Conservation (phyloP, 2,797 vertebrate genomes). For the Danio aesculapii region DNA sequence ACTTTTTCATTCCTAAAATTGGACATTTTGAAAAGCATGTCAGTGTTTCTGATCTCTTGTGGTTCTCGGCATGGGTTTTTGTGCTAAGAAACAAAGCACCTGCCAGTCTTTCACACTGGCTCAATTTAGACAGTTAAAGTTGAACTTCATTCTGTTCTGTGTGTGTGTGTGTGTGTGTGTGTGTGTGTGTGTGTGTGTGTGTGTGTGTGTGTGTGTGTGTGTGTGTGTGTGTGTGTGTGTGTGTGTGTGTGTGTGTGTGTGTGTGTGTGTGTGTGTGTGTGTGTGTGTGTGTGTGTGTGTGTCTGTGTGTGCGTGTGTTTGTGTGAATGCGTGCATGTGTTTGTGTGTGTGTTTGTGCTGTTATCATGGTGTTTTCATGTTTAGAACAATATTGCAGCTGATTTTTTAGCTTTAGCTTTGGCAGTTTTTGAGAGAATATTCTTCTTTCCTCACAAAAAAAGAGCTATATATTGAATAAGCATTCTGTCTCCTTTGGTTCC, state of each 20-base stretch:
- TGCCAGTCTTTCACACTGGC: neutral
- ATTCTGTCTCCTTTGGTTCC: slow-evolving; percentile 51
- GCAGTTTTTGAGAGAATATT: neutral
- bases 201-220: neutral
- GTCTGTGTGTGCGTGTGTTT: neutral
- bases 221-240: neutral
- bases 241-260: neutral
- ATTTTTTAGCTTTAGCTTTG: neutral
- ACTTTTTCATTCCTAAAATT: neutral
- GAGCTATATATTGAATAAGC: slow-evolving; percentile 11
- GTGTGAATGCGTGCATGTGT: neutral
- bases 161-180: too few relatives aligned
- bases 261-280: too few relatives aligned
- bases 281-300: too few relatives aligned
- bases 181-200: too few relatives aligned
- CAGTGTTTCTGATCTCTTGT: neutral
- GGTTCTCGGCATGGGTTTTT: neutral
- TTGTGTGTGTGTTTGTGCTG: neutral
- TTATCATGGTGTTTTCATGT: neutral
- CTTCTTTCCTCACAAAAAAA: neutral
- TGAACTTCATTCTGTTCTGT: neutral
- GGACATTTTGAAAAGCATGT: neutral
- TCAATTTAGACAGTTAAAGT: slow-evolving; percentile 1
- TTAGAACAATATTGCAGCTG: neutral
- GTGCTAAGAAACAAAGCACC: slow-evolving; percentile 2